Percentiles rank a stretch among this genome's conserved stretches.
Evolutionary conservation across 1,140 invertebrate genomes (phyloP).

Genomic region (Gerris buenoi): DNA sequence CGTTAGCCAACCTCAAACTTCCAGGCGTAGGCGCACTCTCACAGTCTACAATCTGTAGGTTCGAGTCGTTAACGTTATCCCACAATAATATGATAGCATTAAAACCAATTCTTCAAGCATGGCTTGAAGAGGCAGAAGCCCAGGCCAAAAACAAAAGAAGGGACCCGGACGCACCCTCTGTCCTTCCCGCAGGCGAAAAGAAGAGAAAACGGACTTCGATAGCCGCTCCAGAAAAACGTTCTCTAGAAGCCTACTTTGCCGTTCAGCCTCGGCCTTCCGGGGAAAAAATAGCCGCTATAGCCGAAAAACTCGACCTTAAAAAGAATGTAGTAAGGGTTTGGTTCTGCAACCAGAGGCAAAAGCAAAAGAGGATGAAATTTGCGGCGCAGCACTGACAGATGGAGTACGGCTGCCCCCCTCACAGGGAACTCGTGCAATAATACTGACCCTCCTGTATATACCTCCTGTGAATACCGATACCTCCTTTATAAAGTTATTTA

Average conservation of each 20-base stretch:
- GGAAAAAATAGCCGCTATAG: constrained; percentile 98
- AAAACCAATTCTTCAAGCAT: constrained; percentile 97
- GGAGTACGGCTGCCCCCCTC: constrained; percentile 10
- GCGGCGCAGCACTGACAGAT: constrained; percentile 79
- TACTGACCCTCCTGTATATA: background rate
- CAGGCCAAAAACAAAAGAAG: constrained; percentile 80
- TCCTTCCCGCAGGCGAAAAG: constrained; percentile 86
- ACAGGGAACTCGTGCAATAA: constrained; percentile 1
- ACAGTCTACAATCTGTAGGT: constrained; percentile 96
- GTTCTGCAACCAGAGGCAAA: constrained; percentile 99
- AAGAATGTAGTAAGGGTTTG: constrained; percentile 99
- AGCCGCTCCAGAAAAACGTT: constrained; percentile 95
- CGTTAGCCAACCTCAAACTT: constrained; percentile 91
- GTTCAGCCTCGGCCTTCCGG: constrained; percentile 95
- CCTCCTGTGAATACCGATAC: background rate
- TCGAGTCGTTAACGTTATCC: constrained; percentile 92
- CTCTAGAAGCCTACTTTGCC: constrained; percentile 94
- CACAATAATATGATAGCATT: constrained; percentile 99
- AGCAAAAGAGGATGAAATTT: constrained; percentile 99
- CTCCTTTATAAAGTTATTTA: background rate
- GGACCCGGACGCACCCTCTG: constrained; percentile 78
- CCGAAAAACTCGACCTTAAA: constrained; percentile 97
- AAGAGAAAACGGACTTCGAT: constrained; percentile 98
- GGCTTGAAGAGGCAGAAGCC: constrained; percentile 95
- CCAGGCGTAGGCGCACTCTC: constrained; percentile 95